Evolutionary conservation across 2,888 invertebrate species (phyloP).

Genomic region (Sepioteuthis lessoniana): DNA sequence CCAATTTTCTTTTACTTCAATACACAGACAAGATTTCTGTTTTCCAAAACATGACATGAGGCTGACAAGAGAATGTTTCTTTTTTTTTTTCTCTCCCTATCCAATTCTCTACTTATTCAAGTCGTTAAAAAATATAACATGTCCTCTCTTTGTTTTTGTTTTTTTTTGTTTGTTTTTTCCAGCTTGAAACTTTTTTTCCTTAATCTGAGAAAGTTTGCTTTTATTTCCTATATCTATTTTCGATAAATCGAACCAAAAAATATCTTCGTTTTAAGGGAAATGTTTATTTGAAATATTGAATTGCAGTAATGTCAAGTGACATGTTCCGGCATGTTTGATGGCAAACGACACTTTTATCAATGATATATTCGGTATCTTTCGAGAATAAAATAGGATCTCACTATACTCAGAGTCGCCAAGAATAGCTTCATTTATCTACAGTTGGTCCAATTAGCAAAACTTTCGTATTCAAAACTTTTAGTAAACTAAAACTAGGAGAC

Average conservation of each 20-base stretch:
- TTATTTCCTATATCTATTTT: neutral
- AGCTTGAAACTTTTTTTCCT: neutral
- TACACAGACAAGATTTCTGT: neutral
- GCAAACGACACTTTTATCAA: neutral
- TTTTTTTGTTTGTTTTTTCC: too few relatives aligned
- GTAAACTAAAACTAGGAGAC: too few relatives aligned
- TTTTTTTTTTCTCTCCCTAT: neutral
- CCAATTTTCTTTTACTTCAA: neutral
- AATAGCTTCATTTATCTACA: too few relatives aligned
- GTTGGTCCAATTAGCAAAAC: too few relatives aligned
- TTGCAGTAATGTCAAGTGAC: neutral
- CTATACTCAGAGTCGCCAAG: too few relatives aligned
- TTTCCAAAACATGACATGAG: neutral
- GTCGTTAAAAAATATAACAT: neutral
- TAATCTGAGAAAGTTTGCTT: neutral
- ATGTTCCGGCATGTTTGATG: neutral
- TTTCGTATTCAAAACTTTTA: too few relatives aligned
- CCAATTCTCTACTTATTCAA: neutral
- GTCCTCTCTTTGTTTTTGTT: neutral
- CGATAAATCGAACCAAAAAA: neutral
- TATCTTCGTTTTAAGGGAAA: neutral
- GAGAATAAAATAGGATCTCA: too few relatives aligned
- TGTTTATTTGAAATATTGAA: neutral
- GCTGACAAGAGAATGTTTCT: neutral
- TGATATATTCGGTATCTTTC: neutral